These are phyloP conservation scores for Teleopsis dalmanni DNA, from an alignment of 1,140 invertebrate species.

Conservation along the genomic window DNA sequence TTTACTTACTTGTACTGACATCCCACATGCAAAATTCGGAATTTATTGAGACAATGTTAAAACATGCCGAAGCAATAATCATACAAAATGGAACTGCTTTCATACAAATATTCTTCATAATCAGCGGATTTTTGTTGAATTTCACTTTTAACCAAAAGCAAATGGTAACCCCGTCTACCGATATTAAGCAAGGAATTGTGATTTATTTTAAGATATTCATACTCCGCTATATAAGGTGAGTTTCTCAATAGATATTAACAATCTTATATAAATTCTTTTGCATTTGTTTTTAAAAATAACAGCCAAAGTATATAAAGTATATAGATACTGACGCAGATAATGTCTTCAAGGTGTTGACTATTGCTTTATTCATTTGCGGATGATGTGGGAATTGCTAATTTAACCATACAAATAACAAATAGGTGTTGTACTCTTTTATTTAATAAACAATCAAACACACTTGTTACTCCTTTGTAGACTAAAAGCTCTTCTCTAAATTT, in stretches of 20 bases:
- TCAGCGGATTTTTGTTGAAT: constrained; percentile 49
- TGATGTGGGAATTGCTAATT: no score
- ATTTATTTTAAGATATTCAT: constrained; percentile 36
- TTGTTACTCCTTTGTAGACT: no score
- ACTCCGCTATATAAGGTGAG: constrained; percentile 47
- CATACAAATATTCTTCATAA: constrained; percentile 50
- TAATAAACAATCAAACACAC: no score
- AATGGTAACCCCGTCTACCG: constrained; percentile 15
- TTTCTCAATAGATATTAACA: neutral
- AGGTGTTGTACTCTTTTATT: no score
- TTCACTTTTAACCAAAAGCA: constrained; percentile 44
- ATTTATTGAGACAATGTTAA: constrained; percentile 28
- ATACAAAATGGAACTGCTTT: constrained; percentile 47
- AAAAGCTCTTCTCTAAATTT: no score
- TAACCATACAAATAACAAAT: no score
- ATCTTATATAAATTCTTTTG: neutral
- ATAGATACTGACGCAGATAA: no score
- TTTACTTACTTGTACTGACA: constrained; percentile 24
- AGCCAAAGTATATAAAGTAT: no score
- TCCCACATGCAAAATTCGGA: constrained; percentile 29
- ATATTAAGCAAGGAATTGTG: constrained; percentile 12
- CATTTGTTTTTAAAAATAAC: neutral
- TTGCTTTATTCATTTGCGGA: no score
- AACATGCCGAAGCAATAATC: constrained; percentile 24
- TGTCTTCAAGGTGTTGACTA: no score